Evolutionary conservation across 2,888 invertebrate species (phyloP), one percentile per base, ranked within the genome.

Genomic region (Calephelis perditalis): DNA sequence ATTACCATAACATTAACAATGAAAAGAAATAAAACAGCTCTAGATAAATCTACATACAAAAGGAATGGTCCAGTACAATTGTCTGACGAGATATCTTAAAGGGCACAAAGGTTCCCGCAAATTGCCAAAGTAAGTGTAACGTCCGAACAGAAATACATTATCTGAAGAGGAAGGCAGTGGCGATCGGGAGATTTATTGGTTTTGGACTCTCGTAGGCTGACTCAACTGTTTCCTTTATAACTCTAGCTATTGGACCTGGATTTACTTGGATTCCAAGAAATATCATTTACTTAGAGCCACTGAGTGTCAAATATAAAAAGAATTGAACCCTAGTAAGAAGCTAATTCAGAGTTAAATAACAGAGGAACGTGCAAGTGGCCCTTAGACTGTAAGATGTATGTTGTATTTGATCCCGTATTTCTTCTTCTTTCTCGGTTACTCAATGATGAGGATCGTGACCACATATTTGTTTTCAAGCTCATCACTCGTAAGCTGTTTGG

Each of bases 91-190:
- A 87, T 88, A 88, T 89, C 89, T 89, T 87, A 82, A 77, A 84
- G 86, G 88, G 86, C 85, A 86, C 88, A 87, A 88, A 89, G 89
- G 89, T 86, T 83, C 78, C 86, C 87, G 82, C 87, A 88, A 89
- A 88, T 89, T 88, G 86, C 86, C 85, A 86, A 89, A 90, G 88
- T 88, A 86, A 87, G 86, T 86, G 86, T 86, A 83, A 81, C 83
- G 83, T 84, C 84, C 86, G 88, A 88, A 89, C 87, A 79, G 84
- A 88, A 90, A 90, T 88, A 89, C 88, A 89, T 89, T 90, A 90
- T 87, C 88, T 71, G 79, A 81, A 76, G 77, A 78, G 79, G 85
- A 82, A 79, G 83, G 77, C 66, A 52, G 52, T 63, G 65, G 69
- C 69, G 71, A 70, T 81, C 73, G 76, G 82, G 76, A 70, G 71